Conservation (phyloP, 2,888 invertebrate genomes). For the Clostera curtula region DNA sequence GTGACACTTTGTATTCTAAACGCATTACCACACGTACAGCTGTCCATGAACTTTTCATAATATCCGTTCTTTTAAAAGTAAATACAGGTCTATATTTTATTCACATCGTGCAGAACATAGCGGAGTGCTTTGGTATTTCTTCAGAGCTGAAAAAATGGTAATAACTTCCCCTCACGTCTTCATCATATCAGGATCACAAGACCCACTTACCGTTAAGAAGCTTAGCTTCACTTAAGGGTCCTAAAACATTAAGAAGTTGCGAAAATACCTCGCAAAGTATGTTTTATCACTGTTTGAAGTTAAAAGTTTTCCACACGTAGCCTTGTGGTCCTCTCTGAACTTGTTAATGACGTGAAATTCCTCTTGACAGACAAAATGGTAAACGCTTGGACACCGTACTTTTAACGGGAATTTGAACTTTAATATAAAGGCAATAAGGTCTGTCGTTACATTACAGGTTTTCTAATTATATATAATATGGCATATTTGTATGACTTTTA, state of each 20-base stretch:
- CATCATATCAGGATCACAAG: conserved; percentile 27
- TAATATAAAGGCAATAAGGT: too few species aligned
- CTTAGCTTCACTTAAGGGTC: conserved; percentile 52
- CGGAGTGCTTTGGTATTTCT: conserved; percentile 13
- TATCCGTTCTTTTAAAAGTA: conserved; percentile 4
- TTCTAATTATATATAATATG: too few species aligned
- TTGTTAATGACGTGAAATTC: conserved; percentile 51
- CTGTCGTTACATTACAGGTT: too few species aligned
- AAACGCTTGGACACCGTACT: too few species aligned
- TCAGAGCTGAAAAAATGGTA: conserved; percentile 7
- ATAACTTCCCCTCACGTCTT: conserved; percentile 19
- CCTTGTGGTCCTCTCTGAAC: conserved; percentile 42
- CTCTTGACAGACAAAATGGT: conserved; percentile 32
- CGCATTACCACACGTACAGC: not conserved
- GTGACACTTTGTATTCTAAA: not conserved
- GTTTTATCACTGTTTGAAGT: conserved; percentile 64
- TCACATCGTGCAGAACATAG: conserved; percentile 9
- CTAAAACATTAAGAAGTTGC: conserved; percentile 63
- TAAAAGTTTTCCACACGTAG: conserved; percentile 46
- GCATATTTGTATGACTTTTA: too few species aligned
- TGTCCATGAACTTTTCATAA: conserved; percentile 3
- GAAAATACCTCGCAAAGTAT: conserved; percentile 49
- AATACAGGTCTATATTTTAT: conserved; percentile 11
- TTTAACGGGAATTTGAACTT: too few species aligned
- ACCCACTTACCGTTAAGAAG: conserved; percentile 47